Evolutionary conservation across 2,888 invertebrate species (phyloP).

Genomic region (Troides aeacus): DNA sequence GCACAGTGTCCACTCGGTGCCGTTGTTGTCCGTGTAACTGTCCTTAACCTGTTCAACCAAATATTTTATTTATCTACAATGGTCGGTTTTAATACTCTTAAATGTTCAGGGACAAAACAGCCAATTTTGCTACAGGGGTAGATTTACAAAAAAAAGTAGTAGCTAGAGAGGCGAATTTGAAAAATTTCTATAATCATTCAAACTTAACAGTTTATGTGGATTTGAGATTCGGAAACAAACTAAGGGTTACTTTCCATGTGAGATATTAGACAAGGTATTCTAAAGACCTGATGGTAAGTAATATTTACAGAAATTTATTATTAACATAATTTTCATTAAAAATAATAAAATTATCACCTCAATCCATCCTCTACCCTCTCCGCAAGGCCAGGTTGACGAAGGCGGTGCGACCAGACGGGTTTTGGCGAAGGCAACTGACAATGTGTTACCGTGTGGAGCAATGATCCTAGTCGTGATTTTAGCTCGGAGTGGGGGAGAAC

Average conservation of each 20-base stretch:
- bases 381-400: conserved; percentile 55
- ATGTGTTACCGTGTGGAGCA: conserved; percentile 62
- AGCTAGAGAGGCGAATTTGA: too few species aligned
- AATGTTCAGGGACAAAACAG: neutral
- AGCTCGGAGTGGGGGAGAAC: conserved; percentile 48
- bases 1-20: conserved; percentile 85
- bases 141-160: too few species aligned
- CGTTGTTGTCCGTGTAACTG: conserved; percentile 85
- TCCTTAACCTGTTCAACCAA: conserved; percentile 75
- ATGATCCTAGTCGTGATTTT: conserved; percentile 52
- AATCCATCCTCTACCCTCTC: conserved; percentile 71
- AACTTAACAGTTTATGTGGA: too few species aligned
- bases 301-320: too few species aligned
- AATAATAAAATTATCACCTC: conserved; percentile 57
- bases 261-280: too few species aligned
- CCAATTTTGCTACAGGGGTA: too few species aligned
- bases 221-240: too few species aligned
- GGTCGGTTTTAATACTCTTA: neutral
- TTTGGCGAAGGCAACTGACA: conserved; percentile 51
- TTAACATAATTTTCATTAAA: too few species aligned
- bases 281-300: too few species aligned
- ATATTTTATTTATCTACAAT: too few species aligned
- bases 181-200: too few species aligned
- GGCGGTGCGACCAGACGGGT: conserved; percentile 44
- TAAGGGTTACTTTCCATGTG: too few species aligned